Conservation (phyloP, 2,797 vertebrate genomes). For the Enteromius radiatus region DNA sequence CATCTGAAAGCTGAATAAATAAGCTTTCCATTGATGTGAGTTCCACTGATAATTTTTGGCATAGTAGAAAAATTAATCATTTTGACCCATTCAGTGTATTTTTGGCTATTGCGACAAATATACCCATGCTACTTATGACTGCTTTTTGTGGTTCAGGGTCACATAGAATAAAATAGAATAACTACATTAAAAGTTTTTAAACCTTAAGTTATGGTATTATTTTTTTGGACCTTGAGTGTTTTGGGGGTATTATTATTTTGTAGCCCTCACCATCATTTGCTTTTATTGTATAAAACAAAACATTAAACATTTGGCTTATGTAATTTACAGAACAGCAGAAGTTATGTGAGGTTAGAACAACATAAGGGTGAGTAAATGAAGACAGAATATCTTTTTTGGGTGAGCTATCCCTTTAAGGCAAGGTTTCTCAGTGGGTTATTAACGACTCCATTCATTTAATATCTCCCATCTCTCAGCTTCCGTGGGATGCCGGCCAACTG, state of each 20-base stretch:
- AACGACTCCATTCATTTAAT: conserved; percentile 53
- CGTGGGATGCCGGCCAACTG: conserved; percentile 44
- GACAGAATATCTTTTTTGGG: background rate
- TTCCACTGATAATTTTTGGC: too few relatives aligned
- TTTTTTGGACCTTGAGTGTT: background rate
- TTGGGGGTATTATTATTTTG: background rate
- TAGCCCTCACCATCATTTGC: background rate
- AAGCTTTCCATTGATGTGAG: too few relatives aligned
- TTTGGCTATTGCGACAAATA: too few relatives aligned
- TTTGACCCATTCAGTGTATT: too few relatives aligned
- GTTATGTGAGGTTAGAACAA: background rate
- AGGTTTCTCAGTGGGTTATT: conserved; percentile 45
- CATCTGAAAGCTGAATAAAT: too few relatives aligned
- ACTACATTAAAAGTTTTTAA: background rate
- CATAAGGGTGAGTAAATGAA: background rate
- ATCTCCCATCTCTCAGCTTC: conserved; percentile 41
- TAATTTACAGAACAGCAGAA: background rate
- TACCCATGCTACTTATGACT: too few relatives aligned
- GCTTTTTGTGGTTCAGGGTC: too few relatives aligned
- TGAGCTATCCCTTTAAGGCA: conserved; percentile 11
- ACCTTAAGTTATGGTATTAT: background rate
- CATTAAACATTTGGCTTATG: background rate
- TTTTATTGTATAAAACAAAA: background rate
- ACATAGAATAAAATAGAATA: background rate
- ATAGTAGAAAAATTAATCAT: too few relatives aligned